Conservation (phyloP, 2,797 vertebrate genomes). For the Sebastes kiyomatsui region DNA sequence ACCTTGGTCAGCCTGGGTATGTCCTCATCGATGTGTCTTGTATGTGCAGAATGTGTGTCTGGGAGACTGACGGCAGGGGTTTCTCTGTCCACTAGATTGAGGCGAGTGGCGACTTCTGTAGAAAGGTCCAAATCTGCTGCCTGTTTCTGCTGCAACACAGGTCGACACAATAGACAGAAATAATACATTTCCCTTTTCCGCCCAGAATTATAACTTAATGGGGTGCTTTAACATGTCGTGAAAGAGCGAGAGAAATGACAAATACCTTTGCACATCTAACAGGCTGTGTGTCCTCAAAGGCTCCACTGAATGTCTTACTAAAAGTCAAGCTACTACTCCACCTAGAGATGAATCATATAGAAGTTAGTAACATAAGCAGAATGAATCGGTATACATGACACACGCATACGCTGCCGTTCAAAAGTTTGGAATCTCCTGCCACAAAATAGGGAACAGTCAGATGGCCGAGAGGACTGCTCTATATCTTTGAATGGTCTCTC, state of each 20-base stretch:
- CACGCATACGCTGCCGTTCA: not conserved
- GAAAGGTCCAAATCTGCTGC: conserved; percentile 80
- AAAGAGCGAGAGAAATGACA: not conserved
- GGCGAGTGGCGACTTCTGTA: conserved; percentile 80
- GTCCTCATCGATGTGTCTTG: conserved; percentile 74
- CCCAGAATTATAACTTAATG: not conserved
- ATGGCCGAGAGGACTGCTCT: too few species aligned
- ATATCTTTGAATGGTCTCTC: too few species aligned
- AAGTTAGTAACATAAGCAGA: not conserved
- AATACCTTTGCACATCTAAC: conserved; percentile 65
- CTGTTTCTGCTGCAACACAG: conserved; percentile 58
- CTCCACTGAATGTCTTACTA: conserved; percentile 58
- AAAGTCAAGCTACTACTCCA: conserved; percentile 46
- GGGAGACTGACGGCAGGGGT: conserved; percentile 49
- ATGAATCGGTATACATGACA: not conserved
- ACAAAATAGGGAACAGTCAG: too few species aligned
- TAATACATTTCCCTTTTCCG: not conserved
- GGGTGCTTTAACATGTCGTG: not conserved
- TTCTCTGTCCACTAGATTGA: conserved; percentile 82
- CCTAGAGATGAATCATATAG: conserved; percentile 33
- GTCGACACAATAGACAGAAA: not conserved
- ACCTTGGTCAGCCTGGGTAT: conserved; percentile 88
- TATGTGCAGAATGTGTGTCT: conserved; percentile 37
- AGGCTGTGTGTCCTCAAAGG: conserved; percentile 53
- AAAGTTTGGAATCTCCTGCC: too few species aligned